Evolutionary conservation across 1,140 invertebrate genomes (phyloP), one percentile per base, ranked within the genome.

Genomic region (Cyclargus thomasi): DNA sequence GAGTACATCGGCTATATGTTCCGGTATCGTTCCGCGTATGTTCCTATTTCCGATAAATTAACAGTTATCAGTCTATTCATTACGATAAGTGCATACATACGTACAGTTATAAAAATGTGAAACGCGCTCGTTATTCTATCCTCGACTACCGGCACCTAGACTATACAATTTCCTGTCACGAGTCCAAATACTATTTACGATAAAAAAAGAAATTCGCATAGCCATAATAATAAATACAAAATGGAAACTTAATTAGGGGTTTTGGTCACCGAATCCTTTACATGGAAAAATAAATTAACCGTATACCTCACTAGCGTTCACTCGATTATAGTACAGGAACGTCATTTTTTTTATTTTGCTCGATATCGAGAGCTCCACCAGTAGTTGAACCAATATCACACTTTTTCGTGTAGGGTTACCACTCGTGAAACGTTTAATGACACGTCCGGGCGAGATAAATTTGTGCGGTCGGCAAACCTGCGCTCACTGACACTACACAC

Each of bases 51-150:
- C 70, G 74, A 74, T 71, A 77, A 75, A 76, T 81, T 80, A 84
- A 80, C 69, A 76, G 75, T 85, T 83, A 74, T 86, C 84, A 86
- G 85, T 87, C 85, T 87, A 85, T 66, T 66, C 53, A 66, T 53
- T 66, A 66, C 55, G 23, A 57, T 64, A 67, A 71, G 70, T 67
- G 70, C 72, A 64, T 63, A 59, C 63, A 65, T 67, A 69, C 64
- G 69, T 64, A 65, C 63, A 63, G 23, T 70, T 77, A 78, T 70
- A 75, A 80, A 78, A 78, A 81, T 75, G 70, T 71, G 67, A 76
- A 73, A 67, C 64, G 73, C 68, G 70, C 57, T 66, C 20, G 67
- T 64, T n/a, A n/a, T n/a, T 14, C 7, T 65, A 70, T 64, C 53
- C 53, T 70, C 53, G 66, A 65, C 80, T 83, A 85, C 81, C 77